Evolutionary conservation across 1,140 invertebrate species (phyloP).

Genomic region (Calosoma granatense): DNA sequence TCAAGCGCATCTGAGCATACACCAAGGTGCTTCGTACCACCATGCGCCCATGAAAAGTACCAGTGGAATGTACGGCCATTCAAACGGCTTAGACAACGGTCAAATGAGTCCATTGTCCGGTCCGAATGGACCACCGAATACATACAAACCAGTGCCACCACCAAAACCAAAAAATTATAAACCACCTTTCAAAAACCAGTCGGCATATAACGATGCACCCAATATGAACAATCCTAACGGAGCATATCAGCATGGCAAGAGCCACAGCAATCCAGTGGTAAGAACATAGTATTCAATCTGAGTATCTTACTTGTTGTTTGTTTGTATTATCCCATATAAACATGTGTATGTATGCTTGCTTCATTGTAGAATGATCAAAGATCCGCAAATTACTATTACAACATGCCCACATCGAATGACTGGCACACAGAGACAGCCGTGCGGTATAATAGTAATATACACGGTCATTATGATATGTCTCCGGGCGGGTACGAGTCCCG

Average conservation of each 20-base stretch:
- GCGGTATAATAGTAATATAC: conserved; percentile 24
- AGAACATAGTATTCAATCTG: conserved; percentile 15
- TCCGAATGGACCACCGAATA: conserved; percentile 23
- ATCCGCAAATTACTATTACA: conserved; percentile 36
- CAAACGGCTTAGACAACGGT: conserved; percentile 24
- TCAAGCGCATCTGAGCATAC: conserved; percentile 31
- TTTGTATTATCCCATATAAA: conserved; percentile 4
- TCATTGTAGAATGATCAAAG: conserved; percentile 26
- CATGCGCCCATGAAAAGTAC: conserved; percentile 30
- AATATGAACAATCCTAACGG: conserved; percentile 25
- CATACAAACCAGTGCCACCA: conserved; percentile 79
- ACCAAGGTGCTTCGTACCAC: conserved; percentile 24
- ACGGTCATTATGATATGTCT: conserved; percentile 30
- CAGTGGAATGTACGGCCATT: conserved; percentile 16
- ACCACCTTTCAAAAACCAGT: conserved; percentile 46
- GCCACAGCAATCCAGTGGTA: conserved; percentile 35
- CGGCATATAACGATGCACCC: conserved; percentile 14
- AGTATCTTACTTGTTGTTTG: too few relatives aligned
- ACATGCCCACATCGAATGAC: conserved; percentile 31
- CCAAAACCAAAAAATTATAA: conserved; percentile 86
- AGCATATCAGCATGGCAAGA: conserved; percentile 35
- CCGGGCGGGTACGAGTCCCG: conserved; percentile 23
- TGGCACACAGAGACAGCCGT: conserved; percentile 28
- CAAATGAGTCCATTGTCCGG: conserved; percentile 15
- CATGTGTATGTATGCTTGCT: not conserved